A percentile compares a stretch with the other conserved stretches of the same genome.
Evolutionary conservation across 1,140 invertebrate species (phyloP).

Genomic region (Camponotus pennsylvanicus): DNA sequence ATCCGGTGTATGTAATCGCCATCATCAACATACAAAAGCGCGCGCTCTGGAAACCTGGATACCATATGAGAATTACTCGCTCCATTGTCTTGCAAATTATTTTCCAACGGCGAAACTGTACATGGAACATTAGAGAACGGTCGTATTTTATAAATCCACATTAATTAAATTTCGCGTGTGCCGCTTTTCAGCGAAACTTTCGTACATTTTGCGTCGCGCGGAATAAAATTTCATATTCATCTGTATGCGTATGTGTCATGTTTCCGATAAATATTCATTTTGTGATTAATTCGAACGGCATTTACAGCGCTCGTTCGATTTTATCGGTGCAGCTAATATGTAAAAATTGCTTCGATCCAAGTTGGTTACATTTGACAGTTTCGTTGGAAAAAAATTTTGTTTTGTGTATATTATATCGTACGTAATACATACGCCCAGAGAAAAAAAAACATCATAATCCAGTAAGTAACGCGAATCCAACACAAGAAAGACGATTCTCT

Average conservation of each 20-base stretch:
- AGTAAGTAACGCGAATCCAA: too few relatives aligned
- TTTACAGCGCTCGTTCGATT: neutral
- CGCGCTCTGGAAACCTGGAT: constrained; percentile 35
- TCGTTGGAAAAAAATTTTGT: neutral
- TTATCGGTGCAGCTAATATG: neutral
- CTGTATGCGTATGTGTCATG: neutral
- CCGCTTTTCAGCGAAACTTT: constrained; percentile 30
- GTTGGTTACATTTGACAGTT: neutral
- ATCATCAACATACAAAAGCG: constrained; percentile 35
- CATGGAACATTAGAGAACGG: constrained; percentile 24
- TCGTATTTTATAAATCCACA: constrained; percentile 50
- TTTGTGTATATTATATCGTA: neutral
- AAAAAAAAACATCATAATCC: too few relatives aligned
- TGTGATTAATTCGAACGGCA: constrained; percentile 20
- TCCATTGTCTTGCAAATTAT: constrained; percentile 61
- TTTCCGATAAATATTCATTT: constrained; percentile 43
- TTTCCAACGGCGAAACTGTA: constrained; percentile 37
- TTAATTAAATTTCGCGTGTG: constrained; percentile 47
- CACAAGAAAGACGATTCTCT: neutral
- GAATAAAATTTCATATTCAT: constrained; percentile 23
- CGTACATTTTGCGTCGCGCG: neutral
- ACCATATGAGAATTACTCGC: constrained; percentile 37
- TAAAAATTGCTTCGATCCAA: neutral
- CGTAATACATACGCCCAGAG: neutral
- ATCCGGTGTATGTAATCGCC: constrained; percentile 50